Percentiles rank a stretch among this genome's conserved stretches.
These are phyloP conservation scores for Drosophila anceps DNA, from an alignment of 2,888 invertebrate genomes.

Conservation along the genomic window DNA sequence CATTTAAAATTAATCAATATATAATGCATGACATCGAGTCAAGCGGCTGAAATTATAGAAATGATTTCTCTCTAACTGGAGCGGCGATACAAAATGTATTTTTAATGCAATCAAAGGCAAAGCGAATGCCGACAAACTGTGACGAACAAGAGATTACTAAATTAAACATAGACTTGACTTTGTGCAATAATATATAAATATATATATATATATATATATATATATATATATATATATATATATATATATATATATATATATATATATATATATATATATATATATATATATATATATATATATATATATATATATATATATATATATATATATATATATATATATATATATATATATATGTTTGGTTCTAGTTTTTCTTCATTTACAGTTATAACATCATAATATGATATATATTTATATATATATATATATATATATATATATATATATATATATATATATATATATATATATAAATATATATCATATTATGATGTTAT, in stretches of 20 bases:
- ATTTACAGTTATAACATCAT: slow-evolving; percentile 5
- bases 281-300: too few relatives aligned
- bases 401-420: too few relatives aligned
- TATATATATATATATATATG: too few relatives aligned
- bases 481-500: neutral
- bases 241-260: too few relatives aligned
- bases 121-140: neutral
- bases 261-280: too few relatives aligned
- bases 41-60: neutral
- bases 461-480: too few relatives aligned
- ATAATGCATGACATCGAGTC: neutral
- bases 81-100: neutral
- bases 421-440: too few relatives aligned
- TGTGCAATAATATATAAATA: neutral
- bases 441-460: too few relatives aligned
- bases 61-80: neutral
- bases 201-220: neutral
- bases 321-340: too few relatives aligned
- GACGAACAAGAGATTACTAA: neutral
- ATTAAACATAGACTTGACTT: neutral
- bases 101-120: neutral
- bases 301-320: too few relatives aligned
- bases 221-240: too few relatives aligned
- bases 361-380: neutral
- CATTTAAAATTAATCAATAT: neutral